These are phyloP conservation scores for Galeopsomyia nigrocyanea DNA, from an alignment of 2,888 invertebrate species.

Conservation along the genomic window DNA sequence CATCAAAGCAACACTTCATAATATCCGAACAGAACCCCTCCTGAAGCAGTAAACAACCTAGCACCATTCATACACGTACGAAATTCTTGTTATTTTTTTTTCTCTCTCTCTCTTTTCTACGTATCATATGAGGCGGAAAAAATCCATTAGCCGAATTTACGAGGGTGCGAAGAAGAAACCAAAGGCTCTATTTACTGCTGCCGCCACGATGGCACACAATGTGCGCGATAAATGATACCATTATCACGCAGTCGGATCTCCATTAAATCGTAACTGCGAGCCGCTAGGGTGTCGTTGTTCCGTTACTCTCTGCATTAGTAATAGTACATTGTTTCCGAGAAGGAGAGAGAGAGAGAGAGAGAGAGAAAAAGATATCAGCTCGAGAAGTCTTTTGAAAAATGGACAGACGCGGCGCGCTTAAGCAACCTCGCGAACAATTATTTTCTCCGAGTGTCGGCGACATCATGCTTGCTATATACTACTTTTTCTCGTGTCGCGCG, in stretches of 20 bases:
- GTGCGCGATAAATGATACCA: constrained; percentile 43
- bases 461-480: too few species aligned
- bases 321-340: constrained; percentile 33
- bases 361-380: constrained; percentile 5
- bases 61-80: too few species aligned
- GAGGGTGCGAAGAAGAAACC: not conserved
- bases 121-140: not conserved
- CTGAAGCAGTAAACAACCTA: too few species aligned
- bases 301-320: constrained; percentile 32
- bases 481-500: too few species aligned
- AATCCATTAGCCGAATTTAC: constrained; percentile 32
- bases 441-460: not conserved
- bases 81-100: too few species aligned
- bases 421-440: not conserved
- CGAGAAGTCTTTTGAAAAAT: too few species aligned
- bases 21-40: too few species aligned
- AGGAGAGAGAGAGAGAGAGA: not conserved
- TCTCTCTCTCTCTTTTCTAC: too few species aligned
- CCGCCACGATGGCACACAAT: constrained; percentile 19
- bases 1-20: too few species aligned
- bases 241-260: constrained; percentile 45
- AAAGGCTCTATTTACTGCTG: not conserved
- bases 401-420: not conserved
- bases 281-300: constrained; percentile 31
- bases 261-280: constrained; percentile 43